These are phyloP conservation scores for Buphagus erythrorhynchus DNA, from an alignment of 2,797 vertebrate species.

Conservation along the genomic window DNA sequence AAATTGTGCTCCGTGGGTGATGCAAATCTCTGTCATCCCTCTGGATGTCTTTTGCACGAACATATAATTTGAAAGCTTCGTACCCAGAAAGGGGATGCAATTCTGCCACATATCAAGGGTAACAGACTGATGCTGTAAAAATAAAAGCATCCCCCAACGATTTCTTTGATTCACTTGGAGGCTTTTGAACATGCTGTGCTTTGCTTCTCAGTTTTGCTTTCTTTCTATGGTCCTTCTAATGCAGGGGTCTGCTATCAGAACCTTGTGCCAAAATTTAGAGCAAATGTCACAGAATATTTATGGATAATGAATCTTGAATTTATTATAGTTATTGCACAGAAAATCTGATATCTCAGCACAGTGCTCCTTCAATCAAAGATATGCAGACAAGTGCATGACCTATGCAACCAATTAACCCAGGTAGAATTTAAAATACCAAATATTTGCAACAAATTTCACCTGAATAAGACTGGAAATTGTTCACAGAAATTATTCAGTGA, in stretches of 20 bases:
- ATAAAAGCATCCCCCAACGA: neutral
- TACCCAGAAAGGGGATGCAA: rapidly evolving
- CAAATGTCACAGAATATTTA: conserved; percentile 41
- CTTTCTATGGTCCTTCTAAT: neutral
- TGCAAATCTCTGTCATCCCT: neutral
- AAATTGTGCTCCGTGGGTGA: neutral
- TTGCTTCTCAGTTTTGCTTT: neutral
- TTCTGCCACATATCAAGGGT: neutral
- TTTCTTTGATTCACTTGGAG: neutral
- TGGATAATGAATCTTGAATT: conserved; percentile 26
- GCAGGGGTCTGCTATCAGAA: neutral
- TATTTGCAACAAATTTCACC: conserved; percentile 6
- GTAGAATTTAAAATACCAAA: neutral
- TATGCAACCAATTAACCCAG: neutral
- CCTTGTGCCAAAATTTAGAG: conserved; percentile 8
- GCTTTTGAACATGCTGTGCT: neutral
- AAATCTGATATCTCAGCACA: neutral
- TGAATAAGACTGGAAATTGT: neutral
- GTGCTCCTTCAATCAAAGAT: neutral
- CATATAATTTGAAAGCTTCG: neutral
- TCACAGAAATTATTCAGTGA: neutral
- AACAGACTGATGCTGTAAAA: neutral
- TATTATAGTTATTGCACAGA: conserved; percentile 19
- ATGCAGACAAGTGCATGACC: neutral
- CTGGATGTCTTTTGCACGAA: neutral